Conservation (phyloP, 2,888 invertebrate genomes). For the Tanytarsus gracilentus region DNA sequence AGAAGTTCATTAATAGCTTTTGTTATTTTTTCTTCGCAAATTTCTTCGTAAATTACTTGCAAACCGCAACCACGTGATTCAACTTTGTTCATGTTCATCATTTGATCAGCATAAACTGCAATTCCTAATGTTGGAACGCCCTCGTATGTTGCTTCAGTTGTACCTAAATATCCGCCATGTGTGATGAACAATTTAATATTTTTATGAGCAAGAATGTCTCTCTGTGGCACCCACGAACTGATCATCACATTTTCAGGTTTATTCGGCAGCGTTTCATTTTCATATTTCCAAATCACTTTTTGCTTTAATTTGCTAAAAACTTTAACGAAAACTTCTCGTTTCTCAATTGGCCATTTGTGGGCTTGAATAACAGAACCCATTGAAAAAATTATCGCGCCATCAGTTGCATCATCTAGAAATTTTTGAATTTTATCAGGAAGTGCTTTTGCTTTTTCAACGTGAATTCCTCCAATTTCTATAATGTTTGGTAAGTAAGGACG, state of each 20-base stretch:
- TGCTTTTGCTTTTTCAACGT: not conserved
- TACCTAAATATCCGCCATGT: slow-evolving; percentile 48
- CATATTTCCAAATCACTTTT: slow-evolving; percentile 32
- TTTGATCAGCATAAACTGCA: slow-evolving; percentile 71
- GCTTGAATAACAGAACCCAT: slow-evolving; percentile 35
- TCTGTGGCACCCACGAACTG: slow-evolving; percentile 41
- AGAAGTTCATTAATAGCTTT: slow-evolving; percentile 7
- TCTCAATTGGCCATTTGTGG: slow-evolving; percentile 12
- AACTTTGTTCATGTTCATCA: slow-evolving; percentile 64
- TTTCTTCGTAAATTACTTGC: slow-evolving; percentile 50
- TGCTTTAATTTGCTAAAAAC: slow-evolving; percentile 23
- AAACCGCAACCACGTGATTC: slow-evolving; percentile 60
- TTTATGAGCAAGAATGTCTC: slow-evolving; percentile 43
- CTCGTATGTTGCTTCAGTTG: slow-evolving; percentile 43
- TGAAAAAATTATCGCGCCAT: slow-evolving; percentile 38
- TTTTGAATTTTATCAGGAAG: slow-evolving; percentile 33
- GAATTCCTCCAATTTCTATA: slow-evolving; percentile 31
- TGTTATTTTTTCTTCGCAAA: slow-evolving; percentile 31
- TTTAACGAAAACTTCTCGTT: slow-evolving; percentile 14
- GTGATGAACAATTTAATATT: slow-evolving; percentile 46
- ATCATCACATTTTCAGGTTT: slow-evolving; percentile 36
- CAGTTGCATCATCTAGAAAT: slow-evolving; percentile 35
- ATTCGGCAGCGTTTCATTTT: slow-evolving; percentile 28
- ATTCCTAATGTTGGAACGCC: slow-evolving; percentile 43
- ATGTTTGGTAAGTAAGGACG: slow-evolving; percentile 30